Evolutionary conservation across 2,888 invertebrate species (phyloP), one percentile per base, ranked within the genome.

Genomic region (Zaprionus obscuricornis): DNA sequence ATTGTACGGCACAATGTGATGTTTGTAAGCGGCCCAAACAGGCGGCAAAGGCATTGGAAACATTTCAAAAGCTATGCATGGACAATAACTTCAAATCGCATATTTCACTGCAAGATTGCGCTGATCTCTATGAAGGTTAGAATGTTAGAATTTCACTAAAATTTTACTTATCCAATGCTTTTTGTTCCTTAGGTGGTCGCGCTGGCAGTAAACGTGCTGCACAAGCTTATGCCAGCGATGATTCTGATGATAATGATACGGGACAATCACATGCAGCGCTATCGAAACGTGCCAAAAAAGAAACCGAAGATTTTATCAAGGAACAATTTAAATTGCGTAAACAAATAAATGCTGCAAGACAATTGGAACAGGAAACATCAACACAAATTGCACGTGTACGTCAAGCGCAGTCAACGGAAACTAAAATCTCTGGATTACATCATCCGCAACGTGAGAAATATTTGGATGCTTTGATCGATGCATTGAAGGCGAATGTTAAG

Each of bases 311-410:
- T 31, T 92, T 96, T 10, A 96, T 97, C 52, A 91, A 93, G 73
- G 92, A 95, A 85, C 96, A 97, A 88, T 96, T 97, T 86, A 93
- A 94, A 20, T 90, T 95, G 47, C 92, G 97, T 40, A 94, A 92
- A 88, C 77, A 85, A 45, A 64, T 89, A 2, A 76, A 56, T 22
- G 87, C 88, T 1, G 89, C 89, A 0, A 81, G 84, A 8, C 81
- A 87, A 7, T 86, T 88, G 26, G 90, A 92, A 51, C 93, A 94
- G 56, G 90, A 92, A 24, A 90, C 93, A 17, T 90, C 92, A 18
- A 92, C 94, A 0, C 93, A 93, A 87, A 91, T 92, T 77, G 92
- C 95, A 0, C 92, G 93, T 68, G 94, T 96, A 3, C 92, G 92
- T 81, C 93, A 95, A 3, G 95, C 96, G 1, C 93, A 93, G 20